Evolutionary conservation across 2,888 invertebrate species (phyloP).

Genomic region (Eupeodes luniger): DNA sequence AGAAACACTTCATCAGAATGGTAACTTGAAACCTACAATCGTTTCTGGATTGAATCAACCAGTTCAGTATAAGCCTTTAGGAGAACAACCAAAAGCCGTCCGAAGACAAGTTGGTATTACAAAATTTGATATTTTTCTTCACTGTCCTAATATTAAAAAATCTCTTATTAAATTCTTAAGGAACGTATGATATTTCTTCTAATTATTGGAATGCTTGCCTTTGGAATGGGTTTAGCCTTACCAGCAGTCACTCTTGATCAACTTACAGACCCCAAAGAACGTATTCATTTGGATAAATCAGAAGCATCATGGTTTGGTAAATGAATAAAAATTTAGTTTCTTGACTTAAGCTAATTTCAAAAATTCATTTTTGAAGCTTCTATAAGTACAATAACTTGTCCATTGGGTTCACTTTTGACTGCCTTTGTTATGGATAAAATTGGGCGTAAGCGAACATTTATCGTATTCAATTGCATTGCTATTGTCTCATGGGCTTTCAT

Average conservation of each 20-base stretch:
- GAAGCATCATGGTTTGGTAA: conserved; percentile 83
- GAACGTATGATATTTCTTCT: conserved; percentile 81
- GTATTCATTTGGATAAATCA: conserved; percentile 78
- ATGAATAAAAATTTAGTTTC: background rate
- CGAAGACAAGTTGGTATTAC: conserved; percentile 79
- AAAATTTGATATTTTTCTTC: background rate
- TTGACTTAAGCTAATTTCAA: background rate
- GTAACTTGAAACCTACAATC: conserved; percentile 76
- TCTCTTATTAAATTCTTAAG: conserved; percentile 51
- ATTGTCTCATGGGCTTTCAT: conserved; percentile 82
- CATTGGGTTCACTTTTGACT: conserved; percentile 82
- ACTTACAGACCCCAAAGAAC: conserved; percentile 79
- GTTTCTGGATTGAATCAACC: conserved; percentile 78
- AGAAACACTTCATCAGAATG: conserved; percentile 61
- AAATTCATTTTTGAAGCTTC: conserved; percentile 79
- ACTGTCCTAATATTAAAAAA: background rate
- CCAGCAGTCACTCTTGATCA: conserved; percentile 81
- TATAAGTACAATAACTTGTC: conserved; percentile 82
- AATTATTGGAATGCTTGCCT: conserved; percentile 82
- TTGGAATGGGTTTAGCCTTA: conserved; percentile 82
- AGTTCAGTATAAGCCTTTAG: conserved; percentile 78
- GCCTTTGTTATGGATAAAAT: conserved; percentile 81
- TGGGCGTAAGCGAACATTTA: conserved; percentile 82
- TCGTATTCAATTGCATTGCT: conserved; percentile 80
- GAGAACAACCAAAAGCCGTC: conserved; percentile 81